Evolutionary conservation across 2,113 vertebrate genomes (phyloP), one percentile per base, ranked within the genome.

Genomic region (Dolichallabes microphthalmus): DNA sequence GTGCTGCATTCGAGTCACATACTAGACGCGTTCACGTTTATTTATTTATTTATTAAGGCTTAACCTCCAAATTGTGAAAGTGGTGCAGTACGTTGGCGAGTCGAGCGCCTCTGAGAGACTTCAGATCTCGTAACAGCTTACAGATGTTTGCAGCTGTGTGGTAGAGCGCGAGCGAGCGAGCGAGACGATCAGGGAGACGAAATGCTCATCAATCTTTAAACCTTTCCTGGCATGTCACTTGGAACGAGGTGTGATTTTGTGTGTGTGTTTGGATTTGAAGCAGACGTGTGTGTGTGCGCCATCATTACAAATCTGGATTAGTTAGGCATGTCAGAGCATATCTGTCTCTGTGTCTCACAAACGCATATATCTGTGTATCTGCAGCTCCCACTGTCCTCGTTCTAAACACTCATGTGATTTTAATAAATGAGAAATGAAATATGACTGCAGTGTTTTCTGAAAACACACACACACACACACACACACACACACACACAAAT

Each of bases 111-210:
- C 20, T 39, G 66, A 55, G 68, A 80, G 64, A 12, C 32, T 15
- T 32, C 52, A 55, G 66, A 78, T 76, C 73, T 76, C 68, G 8
- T 78, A 75, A 84, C 39, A 30, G 53, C 84, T 86, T 84, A 22
- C 86, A 87, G 88, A 89, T 89, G 88, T 87, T 80, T 73, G 55
- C n/a, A 80, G 61, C 77, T 86, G 86, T 53, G 45, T 58, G 82
- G 66, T n/a, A 69, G 45, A 45, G 39, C 1, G 32, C 32, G 32
- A 35, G 32, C 32, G 32, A 17, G 25, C 55, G 64, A 58, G 15
- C 5, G 79, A 39, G 80, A 63, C 25, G 55, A 35, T 68, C 15
- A 30, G 75, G 32, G 77, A 60, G 53, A 66, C 27, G 19, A 80
- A 50, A 22, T 60, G 52, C 32, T 78, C 60, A 68, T 85, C 75